A percentile compares a stretch with the other conserved stretches of the same genome.
Conservation (phyloP, 2,888 invertebrate genomes). For the Eurytoma adleriae region DNA sequence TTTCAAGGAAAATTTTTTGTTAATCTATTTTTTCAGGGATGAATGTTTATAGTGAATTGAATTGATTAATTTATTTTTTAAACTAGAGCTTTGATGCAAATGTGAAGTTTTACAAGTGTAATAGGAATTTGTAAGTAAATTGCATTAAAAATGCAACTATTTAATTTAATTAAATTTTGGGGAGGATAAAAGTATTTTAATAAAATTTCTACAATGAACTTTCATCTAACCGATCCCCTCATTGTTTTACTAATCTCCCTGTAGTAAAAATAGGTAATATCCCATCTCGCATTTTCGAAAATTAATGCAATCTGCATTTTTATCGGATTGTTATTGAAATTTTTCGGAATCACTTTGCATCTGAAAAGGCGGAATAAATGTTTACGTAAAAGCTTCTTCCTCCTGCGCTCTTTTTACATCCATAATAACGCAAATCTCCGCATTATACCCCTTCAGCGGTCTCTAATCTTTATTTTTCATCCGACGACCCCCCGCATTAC, state of each 20-base stretch:
- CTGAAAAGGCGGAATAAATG: conserved; percentile 43
- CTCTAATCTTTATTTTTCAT: conserved; percentile 13
- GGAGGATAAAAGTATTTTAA: too few relatives aligned
- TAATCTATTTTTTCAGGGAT: too few relatives aligned
- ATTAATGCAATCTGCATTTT: conserved; percentile 49
- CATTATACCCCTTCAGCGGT: conserved; percentile 1
- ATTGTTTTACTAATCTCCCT: conserved; percentile 22
- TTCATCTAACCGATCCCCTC: background rate
- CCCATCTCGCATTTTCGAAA: conserved; percentile 5
- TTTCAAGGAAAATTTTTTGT: too few relatives aligned
- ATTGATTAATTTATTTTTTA: background rate
- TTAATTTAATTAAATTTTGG: background rate
- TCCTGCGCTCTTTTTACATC: conserved; percentile 20
- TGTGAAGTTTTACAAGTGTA: too few relatives aligned
- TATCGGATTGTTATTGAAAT: conserved; percentile 46
- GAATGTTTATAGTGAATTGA: too few relatives aligned
- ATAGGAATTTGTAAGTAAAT: background rate
- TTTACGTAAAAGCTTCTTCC: conserved; percentile 42
- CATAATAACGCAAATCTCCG: conserved; percentile 39
- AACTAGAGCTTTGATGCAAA: background rate
- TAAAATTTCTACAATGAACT: conserved; percentile 12
- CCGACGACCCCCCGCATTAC: background rate
- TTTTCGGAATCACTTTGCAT: conserved; percentile 47
- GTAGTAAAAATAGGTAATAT: background rate
- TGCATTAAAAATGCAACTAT: background rate